Conservation (phyloP, 1,140 invertebrate species). For the Campodea augens region DNA sequence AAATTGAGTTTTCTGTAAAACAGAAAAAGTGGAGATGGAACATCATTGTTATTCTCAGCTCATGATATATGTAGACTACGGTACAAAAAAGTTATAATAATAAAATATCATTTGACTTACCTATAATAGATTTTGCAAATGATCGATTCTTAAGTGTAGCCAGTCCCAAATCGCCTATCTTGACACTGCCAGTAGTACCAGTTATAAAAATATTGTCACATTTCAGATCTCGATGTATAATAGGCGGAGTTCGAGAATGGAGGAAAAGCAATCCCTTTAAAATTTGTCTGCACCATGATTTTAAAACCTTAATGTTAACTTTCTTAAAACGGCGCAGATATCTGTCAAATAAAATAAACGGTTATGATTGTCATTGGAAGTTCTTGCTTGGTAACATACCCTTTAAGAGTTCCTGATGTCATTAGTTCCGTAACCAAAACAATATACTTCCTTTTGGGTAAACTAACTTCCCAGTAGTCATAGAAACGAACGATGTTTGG, state of each 20-base stretch:
- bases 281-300: constrained; percentile 98
- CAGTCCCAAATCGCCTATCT: constrained; percentile 96
- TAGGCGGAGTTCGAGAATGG: constrained; percentile 89
- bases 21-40: too few relatives aligned
- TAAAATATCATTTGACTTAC: constrained; percentile 26
- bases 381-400: constrained; percentile 33
- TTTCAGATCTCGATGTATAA: constrained; percentile 89
- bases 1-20: too few relatives aligned
- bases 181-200: constrained; percentile 89
- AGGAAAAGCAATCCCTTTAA: constrained; percentile 93
- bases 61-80: too few relatives aligned
- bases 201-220: constrained; percentile 99
- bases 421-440: constrained; percentile 98
- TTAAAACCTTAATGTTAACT: constrained; percentile 93
- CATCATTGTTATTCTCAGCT: too few relatives aligned
- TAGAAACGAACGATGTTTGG: constrained; percentile 99
- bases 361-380: neutral
- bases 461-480: constrained; percentile 94
- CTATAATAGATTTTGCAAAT: constrained; percentile 97
- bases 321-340: constrained; percentile 94
- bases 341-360: constrained; percentile 34
- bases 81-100: neutral
- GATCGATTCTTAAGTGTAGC: constrained; percentile 97
- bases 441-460: constrained; percentile 86
- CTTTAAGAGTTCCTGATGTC: constrained; percentile 97